phyloP scores from a whole-genome alignment of 1,140 invertebrate species.

The Sipha flava region DNA sequence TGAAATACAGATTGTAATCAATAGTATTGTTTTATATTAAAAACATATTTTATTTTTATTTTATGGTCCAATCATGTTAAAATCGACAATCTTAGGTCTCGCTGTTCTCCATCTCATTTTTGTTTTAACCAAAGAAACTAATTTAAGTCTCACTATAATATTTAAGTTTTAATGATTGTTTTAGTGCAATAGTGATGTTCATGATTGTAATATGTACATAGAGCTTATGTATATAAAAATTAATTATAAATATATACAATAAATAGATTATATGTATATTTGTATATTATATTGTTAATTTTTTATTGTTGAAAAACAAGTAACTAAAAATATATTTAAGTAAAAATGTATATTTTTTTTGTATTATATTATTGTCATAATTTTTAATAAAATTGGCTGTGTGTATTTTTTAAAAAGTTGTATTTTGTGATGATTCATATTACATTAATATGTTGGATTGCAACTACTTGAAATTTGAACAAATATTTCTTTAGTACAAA shows the following conservation, averaged over 20 bases:
- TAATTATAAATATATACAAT: no score
- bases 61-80: background rate
- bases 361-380: slow-evolving; percentile 2
- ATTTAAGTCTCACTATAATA: background rate
- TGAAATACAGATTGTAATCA: no score
- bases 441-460: no score
- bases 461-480: no score
- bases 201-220: background rate
- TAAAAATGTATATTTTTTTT: slow-evolving; percentile 13
- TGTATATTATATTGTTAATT: slow-evolving; percentile 13
- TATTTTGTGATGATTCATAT: background rate
- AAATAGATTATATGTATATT: no score
- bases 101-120: no score
- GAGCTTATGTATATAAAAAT: background rate
- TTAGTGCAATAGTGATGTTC: background rate
- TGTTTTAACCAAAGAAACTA: background rate
- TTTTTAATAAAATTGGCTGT: slow-evolving; percentile 14
- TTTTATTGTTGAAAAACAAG: background rate
- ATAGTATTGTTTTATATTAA: no score
- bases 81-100: background rate
- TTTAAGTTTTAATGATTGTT: background rate
- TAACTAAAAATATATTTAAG: background rate
- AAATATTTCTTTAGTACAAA: no score
- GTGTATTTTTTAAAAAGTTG: slow-evolving; percentile 2
- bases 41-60: no score